Percentiles rank a stretch among this genome's conserved stretches.
Evolutionary conservation across 2,888 invertebrate genomes (phyloP).

Genomic region (Tyria jacobaeae): DNA sequence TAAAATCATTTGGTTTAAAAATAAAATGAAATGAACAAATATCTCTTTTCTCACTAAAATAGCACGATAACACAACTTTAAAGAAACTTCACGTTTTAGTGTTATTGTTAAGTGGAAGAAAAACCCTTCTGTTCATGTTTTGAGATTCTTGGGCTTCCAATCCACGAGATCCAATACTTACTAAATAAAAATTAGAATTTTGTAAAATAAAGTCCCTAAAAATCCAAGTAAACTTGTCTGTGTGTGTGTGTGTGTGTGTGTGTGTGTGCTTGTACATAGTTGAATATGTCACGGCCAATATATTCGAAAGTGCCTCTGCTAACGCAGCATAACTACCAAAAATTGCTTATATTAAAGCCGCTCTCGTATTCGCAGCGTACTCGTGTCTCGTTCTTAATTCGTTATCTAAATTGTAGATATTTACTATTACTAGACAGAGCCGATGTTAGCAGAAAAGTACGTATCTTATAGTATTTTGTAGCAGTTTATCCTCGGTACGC

Average conservation of each 20-base stretch:
- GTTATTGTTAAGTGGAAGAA: neutral
- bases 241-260: neutral
- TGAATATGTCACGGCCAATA: slow-evolving; percentile 16
- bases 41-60: no score
- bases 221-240: neutral
- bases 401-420: neutral
- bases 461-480: no score
- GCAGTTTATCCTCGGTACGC: no score
- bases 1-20: no score
- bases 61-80: no score
- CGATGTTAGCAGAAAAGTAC: neutral
- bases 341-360: neutral
- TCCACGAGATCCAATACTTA: neutral
- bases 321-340: neutral
- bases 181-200: neutral
- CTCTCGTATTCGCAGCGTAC: neutral
- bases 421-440: no score
- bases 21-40: no score
- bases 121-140: neutral
- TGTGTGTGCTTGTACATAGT: neutral
- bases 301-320: slow-evolving; percentile 7
- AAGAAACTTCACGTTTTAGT: no score
- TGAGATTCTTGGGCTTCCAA: neutral
- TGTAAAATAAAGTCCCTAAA: neutral
- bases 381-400: neutral